Base-by-base conservation (phyloP, 2,888 invertebrate genomes). In the Andrena chrysosceles region DNA sequence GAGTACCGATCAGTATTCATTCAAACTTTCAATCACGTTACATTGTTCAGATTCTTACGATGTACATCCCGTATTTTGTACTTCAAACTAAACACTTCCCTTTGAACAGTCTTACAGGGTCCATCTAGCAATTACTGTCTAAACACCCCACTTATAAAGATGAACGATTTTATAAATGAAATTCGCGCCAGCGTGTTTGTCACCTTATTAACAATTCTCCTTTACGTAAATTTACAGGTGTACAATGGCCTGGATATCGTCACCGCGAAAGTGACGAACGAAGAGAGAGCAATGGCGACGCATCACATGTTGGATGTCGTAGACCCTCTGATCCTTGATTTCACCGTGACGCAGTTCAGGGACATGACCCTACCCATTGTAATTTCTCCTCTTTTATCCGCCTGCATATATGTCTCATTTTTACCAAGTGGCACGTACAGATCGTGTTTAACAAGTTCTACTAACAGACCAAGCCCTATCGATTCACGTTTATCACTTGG, bases 191-290 rank as follows among this genome's bases (percentile, higher is more conserved):
- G 52, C 23, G 1, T 7, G 23, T 13, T 56, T 13, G 23, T 10
- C 10, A 26, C 23, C 20, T 23, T 10, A 56, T 52, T 20, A 52
- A 20, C n/a, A 23, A 1, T 8, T 20, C 7, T 54, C 20, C 71
- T 48, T 31, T 74, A 1, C 8, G 33, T 42, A n/a, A 42, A 89
- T 93, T 95, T 88, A 4, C 95, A 99, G 98, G 96, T 99, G 42
- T 99, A 99, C 95, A 97, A 97, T 94, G 98, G 98, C 0, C 94
- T 99, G 90, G 97, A 99, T 92, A 96, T 99, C 90, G 96, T 98
- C 87, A 99, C 99, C 0, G 99, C 99, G 33, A 99, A 99, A 95
- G 98, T 98, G 0, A 97, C 97, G 0, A 93, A 91, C 29, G 96
- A 96, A 87, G 99, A 99, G 93, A 96, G 96, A 89, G 93, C 95